A percentile compares a stretch with the other conserved stretches of the same genome.
Conservation (phyloP, 2,113 vertebrate species). For the Myrmecobius fasciatus region DNA sequence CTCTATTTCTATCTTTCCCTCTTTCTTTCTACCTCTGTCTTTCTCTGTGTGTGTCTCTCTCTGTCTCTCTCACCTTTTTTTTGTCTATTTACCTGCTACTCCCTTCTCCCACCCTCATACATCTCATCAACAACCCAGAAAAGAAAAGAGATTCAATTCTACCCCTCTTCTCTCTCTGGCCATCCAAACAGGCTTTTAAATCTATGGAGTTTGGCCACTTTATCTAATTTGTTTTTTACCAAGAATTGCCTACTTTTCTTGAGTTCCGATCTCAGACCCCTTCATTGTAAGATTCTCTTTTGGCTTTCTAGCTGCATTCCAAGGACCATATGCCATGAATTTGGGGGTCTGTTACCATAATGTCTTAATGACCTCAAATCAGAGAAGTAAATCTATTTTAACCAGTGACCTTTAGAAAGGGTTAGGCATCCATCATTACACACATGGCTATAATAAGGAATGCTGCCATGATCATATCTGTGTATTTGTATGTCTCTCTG, state of each 20-base stretch:
- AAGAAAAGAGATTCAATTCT: background rate
- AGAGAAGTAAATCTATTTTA: background rate
- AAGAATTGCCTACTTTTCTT: background rate
- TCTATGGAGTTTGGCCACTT: background rate
- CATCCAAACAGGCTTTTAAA: background rate
- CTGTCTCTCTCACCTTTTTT: background rate
- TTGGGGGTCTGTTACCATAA: background rate
- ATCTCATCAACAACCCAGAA: background rate
- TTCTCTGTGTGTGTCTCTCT: too few species aligned
- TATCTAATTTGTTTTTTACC: constrained; percentile 9
- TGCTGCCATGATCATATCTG: background rate
- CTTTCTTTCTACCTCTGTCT: too few species aligned
- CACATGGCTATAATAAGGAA: background rate
- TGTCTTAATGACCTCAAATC: background rate
- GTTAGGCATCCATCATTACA: background rate
- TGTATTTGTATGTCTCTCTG: background rate
- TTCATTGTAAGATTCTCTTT: background rate
- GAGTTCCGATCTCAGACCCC: background rate
- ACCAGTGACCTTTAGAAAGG: background rate
- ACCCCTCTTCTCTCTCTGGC: background rate
- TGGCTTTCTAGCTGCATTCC: constrained; percentile 2
- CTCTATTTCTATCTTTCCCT: too few species aligned
- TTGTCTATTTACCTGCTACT: background rate
- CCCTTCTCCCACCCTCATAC: background rate
- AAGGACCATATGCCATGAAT: background rate